Conservation (phyloP, 2,797 vertebrate species). For the Cuniculus paca region DNA sequence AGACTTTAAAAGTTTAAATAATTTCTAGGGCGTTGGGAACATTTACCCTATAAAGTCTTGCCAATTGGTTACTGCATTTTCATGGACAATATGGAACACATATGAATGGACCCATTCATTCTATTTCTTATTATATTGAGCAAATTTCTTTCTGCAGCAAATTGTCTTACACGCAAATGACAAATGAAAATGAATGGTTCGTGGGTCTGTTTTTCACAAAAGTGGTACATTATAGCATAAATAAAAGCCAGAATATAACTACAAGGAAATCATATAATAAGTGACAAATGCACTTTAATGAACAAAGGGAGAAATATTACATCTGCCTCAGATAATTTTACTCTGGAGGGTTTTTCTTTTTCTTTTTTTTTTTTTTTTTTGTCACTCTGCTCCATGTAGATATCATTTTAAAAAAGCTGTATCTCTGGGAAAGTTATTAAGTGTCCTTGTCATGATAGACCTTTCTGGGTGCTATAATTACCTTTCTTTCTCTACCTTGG, state of each 20-base stretch:
- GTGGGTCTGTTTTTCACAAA: background rate
- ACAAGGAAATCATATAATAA: background rate
- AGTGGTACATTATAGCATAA: background rate
- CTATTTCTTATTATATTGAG: background rate
- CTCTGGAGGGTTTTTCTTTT: slow-evolving; percentile 1
- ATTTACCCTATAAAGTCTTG: background rate
- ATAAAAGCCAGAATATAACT: background rate
- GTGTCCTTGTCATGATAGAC: slow-evolving; percentile 62
- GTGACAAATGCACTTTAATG: background rate
- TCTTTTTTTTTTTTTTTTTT: background rate
- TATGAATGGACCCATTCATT: background rate
- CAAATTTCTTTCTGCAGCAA: slow-evolving; percentile 15
- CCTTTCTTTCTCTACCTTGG: slow-evolving; percentile 52
- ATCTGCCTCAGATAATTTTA: slow-evolving; percentile 58
- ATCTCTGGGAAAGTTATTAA: slow-evolving; percentile 61
- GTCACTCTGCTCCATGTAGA: background rate
- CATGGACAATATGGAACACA: background rate
- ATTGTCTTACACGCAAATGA: background rate
- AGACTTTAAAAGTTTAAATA: background rate
- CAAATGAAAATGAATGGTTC: background rate
- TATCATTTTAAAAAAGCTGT: slow-evolving; percentile 58
- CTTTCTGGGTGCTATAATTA: slow-evolving; percentile 64
- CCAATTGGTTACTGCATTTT: background rate
- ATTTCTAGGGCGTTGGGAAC: background rate
- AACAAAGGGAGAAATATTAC: background rate